Conservation (phyloP, 2,113 vertebrate genomes). For the Corydoras sp. region DNA sequence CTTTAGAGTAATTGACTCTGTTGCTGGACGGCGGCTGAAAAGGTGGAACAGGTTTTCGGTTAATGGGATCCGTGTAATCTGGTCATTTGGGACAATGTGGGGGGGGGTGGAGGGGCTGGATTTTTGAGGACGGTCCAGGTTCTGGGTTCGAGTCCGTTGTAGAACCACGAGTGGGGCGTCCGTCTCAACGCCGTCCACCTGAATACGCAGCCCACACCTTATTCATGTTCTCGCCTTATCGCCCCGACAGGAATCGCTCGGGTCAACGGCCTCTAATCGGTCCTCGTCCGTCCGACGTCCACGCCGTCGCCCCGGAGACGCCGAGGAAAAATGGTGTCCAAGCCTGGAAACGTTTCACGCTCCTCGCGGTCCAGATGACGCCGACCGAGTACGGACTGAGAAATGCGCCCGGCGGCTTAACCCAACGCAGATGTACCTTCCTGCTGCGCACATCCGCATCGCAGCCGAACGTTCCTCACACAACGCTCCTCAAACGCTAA, state of each 20-base stretch:
- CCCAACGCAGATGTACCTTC: slow-evolving; percentile 70
- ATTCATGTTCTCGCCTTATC: too few species aligned
- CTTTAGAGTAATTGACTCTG: slow-evolving; percentile 33
- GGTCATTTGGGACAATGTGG: slow-evolving; percentile 43
- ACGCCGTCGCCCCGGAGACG: too few species aligned
- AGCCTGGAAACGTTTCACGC: slow-evolving; percentile 89
- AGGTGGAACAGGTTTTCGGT: slow-evolving; percentile 19
- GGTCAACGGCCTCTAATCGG: too few species aligned
- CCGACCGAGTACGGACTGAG: slow-evolving; percentile 74
- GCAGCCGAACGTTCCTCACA: slow-evolving; percentile 6
- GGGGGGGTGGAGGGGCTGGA: slow-evolving; percentile 20
- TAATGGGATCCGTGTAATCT: background rate
- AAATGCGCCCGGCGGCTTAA: slow-evolving; percentile 74
- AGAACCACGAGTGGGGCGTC: too few species aligned
- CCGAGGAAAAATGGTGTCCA: slow-evolving; percentile 49
- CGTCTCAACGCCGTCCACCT: too few species aligned
- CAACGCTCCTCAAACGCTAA: slow-evolving; percentile 20
- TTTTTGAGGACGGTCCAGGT: too few species aligned
- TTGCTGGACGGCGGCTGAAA: slow-evolving; percentile 8
- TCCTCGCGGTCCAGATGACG: slow-evolving; percentile 86
- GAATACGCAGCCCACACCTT: too few species aligned
- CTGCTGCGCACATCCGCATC: slow-evolving; percentile 49
- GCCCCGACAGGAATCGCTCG: too few species aligned
- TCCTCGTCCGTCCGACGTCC: too few species aligned
- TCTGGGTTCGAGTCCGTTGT: too few species aligned